phyloP scores from a whole-genome alignment of 2,888 invertebrate species.

The Amblyjoppa proteus region DNA sequence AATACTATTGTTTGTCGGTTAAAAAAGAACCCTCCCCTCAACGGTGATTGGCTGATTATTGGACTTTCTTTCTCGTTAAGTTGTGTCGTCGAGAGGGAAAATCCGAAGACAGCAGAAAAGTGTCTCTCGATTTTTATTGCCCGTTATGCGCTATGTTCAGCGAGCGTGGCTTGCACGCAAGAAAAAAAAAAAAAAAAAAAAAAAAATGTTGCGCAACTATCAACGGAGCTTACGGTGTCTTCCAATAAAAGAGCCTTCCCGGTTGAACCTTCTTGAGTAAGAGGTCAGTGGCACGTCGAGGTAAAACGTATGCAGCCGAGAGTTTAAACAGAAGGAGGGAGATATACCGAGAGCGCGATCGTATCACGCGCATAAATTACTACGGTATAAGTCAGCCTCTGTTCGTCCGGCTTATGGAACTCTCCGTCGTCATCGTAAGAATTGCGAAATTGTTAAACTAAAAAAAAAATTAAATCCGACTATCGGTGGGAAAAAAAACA shows the following conservation, averaged over 20 bases:
- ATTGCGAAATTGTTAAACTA: slow-evolving; percentile 11
- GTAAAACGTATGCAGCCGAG: slow-evolving; percentile 26
- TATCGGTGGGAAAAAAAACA: too few species aligned
- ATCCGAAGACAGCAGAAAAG: slow-evolving; percentile 43
- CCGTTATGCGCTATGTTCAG: slow-evolving; percentile 35
- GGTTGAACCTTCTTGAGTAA: slow-evolving; percentile 71
- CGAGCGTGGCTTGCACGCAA: slow-evolving; percentile 44
- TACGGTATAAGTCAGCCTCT: neutral
- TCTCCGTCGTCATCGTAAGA: slow-evolving; percentile 4
- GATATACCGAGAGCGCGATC: neutral
- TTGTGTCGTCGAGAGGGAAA: slow-evolving; percentile 63
- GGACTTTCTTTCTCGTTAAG: slow-evolving; percentile 51
- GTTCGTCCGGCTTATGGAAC: slow-evolving; percentile 25
- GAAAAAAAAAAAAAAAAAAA: slow-evolving; percentile 41
- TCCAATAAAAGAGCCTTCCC: slow-evolving; percentile 62
- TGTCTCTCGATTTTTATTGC: slow-evolving; percentile 62
- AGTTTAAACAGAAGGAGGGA: neutral
- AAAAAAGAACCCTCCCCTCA: neutral
- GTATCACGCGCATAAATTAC: slow-evolving; percentile 24
- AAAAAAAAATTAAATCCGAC: neutral
- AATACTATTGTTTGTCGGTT: too few species aligned
- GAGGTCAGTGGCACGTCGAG: slow-evolving; percentile 66
- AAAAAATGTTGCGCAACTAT: slow-evolving; percentile 45
- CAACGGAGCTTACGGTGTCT: slow-evolving; percentile 2
- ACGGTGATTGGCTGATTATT: neutral